Conservation (phyloP, 2,797 vertebrate species). For the Macrochelys suwanniensis region DNA sequence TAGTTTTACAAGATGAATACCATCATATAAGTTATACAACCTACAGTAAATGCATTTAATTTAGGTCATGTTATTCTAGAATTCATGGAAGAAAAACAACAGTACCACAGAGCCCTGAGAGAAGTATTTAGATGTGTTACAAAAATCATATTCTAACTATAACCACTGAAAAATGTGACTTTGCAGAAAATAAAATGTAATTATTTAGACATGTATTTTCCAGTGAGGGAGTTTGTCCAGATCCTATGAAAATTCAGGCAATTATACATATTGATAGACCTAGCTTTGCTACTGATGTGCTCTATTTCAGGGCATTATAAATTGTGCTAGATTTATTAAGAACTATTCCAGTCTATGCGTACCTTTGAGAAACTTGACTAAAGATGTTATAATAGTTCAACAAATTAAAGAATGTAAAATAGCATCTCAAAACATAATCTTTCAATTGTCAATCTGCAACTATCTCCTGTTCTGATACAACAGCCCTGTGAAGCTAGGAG, state of each 20-base stretch:
- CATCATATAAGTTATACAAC: background rate
- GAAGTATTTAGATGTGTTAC: background rate
- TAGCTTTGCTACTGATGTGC: constrained; percentile 14
- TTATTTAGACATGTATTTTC: background rate
- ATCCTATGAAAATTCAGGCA: background rate
- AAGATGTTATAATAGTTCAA: background rate
- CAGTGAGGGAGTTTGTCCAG: background rate
- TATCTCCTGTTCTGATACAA: background rate
- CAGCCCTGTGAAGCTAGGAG: background rate
- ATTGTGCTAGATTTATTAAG: background rate
- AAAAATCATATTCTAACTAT: background rate
- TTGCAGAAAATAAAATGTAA: background rate
- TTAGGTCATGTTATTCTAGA: background rate
- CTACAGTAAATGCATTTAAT: background rate
- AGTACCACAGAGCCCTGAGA: background rate
- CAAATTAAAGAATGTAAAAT: background rate
- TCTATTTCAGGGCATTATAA: background rate
- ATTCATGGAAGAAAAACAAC: background rate
- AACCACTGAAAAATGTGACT: background rate
- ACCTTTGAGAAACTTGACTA: background rate
- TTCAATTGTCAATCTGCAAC: background rate
- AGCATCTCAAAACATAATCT: constrained; percentile 3
- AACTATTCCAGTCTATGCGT: background rate
- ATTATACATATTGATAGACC: background rate
- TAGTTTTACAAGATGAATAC: background rate